Conservation (phyloP, 2,888 invertebrate species). For the Tubulanus polymorphus region DNA sequence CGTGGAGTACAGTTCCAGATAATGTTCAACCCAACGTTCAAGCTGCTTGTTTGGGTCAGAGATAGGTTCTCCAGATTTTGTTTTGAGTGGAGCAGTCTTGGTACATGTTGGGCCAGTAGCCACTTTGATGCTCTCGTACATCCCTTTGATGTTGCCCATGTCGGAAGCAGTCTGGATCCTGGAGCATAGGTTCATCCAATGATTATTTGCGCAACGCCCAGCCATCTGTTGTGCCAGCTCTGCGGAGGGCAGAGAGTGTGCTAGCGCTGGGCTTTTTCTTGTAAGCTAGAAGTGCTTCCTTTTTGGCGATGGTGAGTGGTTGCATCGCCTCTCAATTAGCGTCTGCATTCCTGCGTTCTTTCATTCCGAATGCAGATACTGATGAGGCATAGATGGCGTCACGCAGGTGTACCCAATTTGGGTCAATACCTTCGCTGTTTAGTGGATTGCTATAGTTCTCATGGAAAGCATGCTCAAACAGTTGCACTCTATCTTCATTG, state of each 20-base stretch:
- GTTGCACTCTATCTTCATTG: too few relatives aligned
- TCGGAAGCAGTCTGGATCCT: not conserved
- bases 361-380: too few relatives aligned
- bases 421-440: too few relatives aligned
- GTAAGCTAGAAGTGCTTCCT: not conserved
- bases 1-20: slow-evolving; percentile 6
- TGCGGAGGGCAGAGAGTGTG: too few relatives aligned
- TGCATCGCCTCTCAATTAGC: slow-evolving; percentile 7
- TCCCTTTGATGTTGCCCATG: slow-evolving; percentile 12
- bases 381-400: too few relatives aligned
- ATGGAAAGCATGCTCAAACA: too few relatives aligned
- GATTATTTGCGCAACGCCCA: slow-evolving; percentile 6
- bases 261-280: too few relatives aligned
- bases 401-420: too few relatives aligned
- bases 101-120: slow-evolving; percentile 8
- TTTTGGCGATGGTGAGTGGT: not conserved
- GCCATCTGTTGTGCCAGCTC: slow-evolving; percentile 7
- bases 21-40: slow-evolving; percentile 6
- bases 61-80: slow-evolving; percentile 4
- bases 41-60: slow-evolving; percentile 8
- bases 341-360: not conserved
- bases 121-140: slow-evolving; percentile 14
- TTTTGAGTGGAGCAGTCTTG: slow-evolving; percentile 12
- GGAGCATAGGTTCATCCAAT: slow-evolving; percentile 5
- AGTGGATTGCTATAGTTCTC: too few relatives aligned